Evolutionary conservation across 35 echinoderm and acorn worm genomes (phyloP), one percentile per base, ranked within the genome.

Genomic region (Diadema setosum): DNA sequence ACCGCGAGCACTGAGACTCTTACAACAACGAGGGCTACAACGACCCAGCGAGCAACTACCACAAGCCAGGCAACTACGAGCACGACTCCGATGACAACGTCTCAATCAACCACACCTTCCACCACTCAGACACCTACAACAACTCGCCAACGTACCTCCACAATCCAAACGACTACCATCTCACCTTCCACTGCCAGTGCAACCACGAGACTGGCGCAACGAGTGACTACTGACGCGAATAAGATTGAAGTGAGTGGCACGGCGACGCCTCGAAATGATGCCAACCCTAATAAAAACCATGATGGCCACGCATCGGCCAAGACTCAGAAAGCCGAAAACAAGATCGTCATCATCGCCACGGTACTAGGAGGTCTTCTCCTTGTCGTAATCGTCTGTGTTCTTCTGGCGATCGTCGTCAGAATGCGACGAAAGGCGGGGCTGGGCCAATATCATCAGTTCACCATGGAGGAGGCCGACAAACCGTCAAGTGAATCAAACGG

Each of bases 391-490:
- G 73, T 78, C 11, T 78, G 73, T 20, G 25, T 78, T 44, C 33
- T 78, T 17, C 40, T 78, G 17, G 73, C 44, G 27, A 44, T 78
- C 73, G 23, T 78, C 39, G 73, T 44, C 73, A 26, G 40, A 44
- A 78, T 78, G 73, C 39, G 73, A 41, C 29, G 37, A 78, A 78
- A 42, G 17, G 14, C 73, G 7, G 73, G 73, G 11, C 15, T 78
- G 12, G 35, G 27, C 14, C 39, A 78, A 33, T 78, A 78, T 23
- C 35, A 78, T 18, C 73, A 78, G 11, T 78, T 78, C 17, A 67
- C 63, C 30, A 78, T 78, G 73, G 73, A 78, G 24, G 73, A 78
- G 11, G 36, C 73, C 40, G 73, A 78, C 30, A 78, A 78, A 41
- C 73, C 73, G 17, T 34, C 40, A 5, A 25, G 35, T 44, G 73